Percentiles rank a stretch among this genome's conserved stretches.
Evolutionary conservation across 2,113 vertebrate species (phyloP).

Genomic region (Chlorocebus sabaeus): DNA sequence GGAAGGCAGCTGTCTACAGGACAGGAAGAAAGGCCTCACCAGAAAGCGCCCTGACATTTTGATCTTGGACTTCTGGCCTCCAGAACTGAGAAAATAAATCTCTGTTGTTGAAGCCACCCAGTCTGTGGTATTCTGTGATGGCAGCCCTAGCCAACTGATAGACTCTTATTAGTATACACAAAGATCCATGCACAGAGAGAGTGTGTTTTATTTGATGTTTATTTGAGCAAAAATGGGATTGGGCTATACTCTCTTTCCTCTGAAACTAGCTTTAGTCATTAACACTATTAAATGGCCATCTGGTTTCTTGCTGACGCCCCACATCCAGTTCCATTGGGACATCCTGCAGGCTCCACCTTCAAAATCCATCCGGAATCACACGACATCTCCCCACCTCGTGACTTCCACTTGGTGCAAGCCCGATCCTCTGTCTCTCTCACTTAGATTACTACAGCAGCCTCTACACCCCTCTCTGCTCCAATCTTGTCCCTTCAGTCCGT

Average conservation of each 20-base stretch:
- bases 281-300: neutral
- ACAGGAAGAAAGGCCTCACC: neutral
- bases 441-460: neutral
- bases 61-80: neutral
- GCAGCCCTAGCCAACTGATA: neutral
- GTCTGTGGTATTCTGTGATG: neutral
- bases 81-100: neutral
- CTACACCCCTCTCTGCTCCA: neutral
- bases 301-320: neutral
- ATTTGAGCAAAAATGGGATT: conserved; percentile 19
- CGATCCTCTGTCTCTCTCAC: neutral
- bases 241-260: neutral
- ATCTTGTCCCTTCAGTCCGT: neutral
- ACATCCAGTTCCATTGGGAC: neutral
- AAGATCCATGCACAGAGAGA: neutral
- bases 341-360: neutral
- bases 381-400: neutral
- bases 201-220: neutral
- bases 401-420: neutral
- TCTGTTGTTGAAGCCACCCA: neutral
- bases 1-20: neutral
- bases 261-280: neutral
- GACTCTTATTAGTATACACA: neutral
- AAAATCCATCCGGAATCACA: neutral
- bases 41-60: neutral